Evolutionary conservation across 1,140 invertebrate genomes (phyloP), one percentile per base, ranked within the genome.

Genomic region (Drosophila tsacasi): DNA sequence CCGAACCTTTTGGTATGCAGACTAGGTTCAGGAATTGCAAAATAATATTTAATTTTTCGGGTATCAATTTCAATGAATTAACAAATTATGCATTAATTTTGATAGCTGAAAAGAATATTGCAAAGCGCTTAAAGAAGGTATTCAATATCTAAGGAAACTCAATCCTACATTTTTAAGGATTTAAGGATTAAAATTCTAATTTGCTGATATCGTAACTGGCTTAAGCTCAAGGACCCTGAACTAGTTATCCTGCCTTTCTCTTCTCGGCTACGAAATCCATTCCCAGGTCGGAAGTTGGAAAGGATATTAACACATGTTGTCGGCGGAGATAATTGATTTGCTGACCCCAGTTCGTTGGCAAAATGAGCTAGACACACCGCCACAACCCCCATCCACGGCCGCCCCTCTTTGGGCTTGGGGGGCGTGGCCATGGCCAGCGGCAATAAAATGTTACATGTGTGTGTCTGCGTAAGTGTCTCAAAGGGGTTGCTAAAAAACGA

Each of bases 241-340:
- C 35, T 21, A 62, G 57, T 69, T 73, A 35, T n/a, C 32, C n/a
- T 2, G 32, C 30, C 6, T 35, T 21, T 15, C 50, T 32, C 12
- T 35, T 32, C 19, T 17, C 0, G 5, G 17, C 35, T 76, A 40
- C 47, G 23, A 44, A 76, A 66, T 35, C 69, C 59, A 64, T 76
- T 76, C 58, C 54, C 60, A 63, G 62, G 66, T 61, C 64, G 65
- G 81, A 68, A 84, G 68, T 91, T 83, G 89, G 68, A 91, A 74
- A 90, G 89, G 89, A 91, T 89, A 91, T 91, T 91, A 91, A 91
- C 89, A 91, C 89, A 91, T 91, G 84, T 87, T 89, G 80, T 73
- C 79, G 81, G 75, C 76, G 59, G 77, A 81, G 81, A 78, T 91
- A 91, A 91, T 91, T 91, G 89, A 91, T 91, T 89, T 87, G 86